A percentile compares a stretch with the other conserved stretches of the same genome.
phyloP scores from a whole-genome alignment of 2,113 vertebrate species.

The western clawed frog (Xenopus tropicalis) region DNA sequence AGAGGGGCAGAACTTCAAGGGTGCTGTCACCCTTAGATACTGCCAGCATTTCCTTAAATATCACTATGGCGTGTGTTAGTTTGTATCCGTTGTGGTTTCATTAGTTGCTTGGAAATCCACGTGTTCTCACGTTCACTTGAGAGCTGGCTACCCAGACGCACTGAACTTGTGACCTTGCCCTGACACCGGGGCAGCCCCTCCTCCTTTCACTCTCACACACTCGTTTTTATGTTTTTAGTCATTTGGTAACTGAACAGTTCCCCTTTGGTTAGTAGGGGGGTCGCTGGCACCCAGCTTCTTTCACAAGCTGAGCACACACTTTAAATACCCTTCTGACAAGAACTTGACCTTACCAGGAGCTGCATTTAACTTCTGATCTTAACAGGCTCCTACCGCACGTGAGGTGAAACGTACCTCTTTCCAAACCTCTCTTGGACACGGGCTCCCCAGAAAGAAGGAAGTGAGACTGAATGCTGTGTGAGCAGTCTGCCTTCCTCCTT shows the following conservation, averaged over 20 bases:
- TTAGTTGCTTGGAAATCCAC: neutral
- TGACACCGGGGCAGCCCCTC: constrained; percentile 40
- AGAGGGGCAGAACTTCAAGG: too few relatives aligned
- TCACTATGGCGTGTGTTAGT: neutral
- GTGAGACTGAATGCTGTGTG: constrained; percentile 42
- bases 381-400: constrained; percentile 24
- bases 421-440: constrained; percentile 38
- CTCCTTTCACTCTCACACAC: constrained; percentile 26
- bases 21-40: too few relatives aligned
- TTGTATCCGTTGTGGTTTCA: neutral
- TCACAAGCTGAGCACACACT: constrained; percentile 46
- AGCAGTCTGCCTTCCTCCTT: constrained; percentile 57
- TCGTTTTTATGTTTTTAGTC: constrained; percentile 30
- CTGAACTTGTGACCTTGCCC: constrained; percentile 37
- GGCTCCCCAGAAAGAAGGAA: constrained; percentile 52
- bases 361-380: constrained; percentile 40
- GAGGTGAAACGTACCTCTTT: neutral
- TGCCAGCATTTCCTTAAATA: too few relatives aligned
- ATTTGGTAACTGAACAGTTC: constrained; percentile 38
- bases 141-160: constrained; percentile 27
- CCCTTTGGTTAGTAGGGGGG: constrained; percentile 38
- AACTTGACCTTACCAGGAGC: constrained; percentile 48
- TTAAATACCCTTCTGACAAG: constrained; percentile 54
- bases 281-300: constrained; percentile 29
- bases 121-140: constrained; percentile 24